phyloP scores from a whole-genome alignment of 2,797 vertebrate genomes.

The Knipowitschia caucasica region DNA sequence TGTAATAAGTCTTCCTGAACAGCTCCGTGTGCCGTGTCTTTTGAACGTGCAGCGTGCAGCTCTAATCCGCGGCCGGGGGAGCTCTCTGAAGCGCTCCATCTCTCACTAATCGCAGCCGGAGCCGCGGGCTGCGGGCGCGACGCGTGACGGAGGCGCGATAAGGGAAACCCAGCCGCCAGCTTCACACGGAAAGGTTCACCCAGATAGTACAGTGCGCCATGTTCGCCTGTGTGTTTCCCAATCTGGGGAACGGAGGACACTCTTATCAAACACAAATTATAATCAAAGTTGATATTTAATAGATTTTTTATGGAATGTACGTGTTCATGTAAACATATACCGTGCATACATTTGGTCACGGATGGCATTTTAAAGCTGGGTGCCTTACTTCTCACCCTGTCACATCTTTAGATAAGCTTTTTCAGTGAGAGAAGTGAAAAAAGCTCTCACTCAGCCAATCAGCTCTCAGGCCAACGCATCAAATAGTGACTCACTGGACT shows the following conservation, averaged over 20 bases:
- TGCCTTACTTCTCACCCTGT: too few relatives aligned
- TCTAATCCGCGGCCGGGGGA: constrained; percentile 23
- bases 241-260: neutral
- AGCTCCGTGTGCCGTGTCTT: too few relatives aligned
- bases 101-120: neutral
- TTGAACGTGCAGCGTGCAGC: constrained; percentile 18
- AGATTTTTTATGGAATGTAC: too few relatives aligned
- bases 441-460: too few relatives aligned
- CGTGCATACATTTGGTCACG: too few relatives aligned
- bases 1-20: too few relatives aligned
- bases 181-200: neutral
- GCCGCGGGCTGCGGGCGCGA: neutral
- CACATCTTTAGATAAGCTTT: too few relatives aligned
- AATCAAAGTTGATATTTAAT: neutral
- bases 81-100: constrained; percentile 24
- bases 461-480: too few relatives aligned
- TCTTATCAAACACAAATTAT: neutral
- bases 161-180: neutral
- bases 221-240: neutral
- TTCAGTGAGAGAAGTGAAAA: too few relatives aligned
- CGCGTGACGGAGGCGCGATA: neutral
- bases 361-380: too few relatives aligned
- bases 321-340: too few relatives aligned
- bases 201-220: neutral
- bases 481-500: too few relatives aligned